These are phyloP conservation scores for Branchellion lobata DNA, from an alignment of 2,888 invertebrate species.

Conservation along the genomic window DNA sequence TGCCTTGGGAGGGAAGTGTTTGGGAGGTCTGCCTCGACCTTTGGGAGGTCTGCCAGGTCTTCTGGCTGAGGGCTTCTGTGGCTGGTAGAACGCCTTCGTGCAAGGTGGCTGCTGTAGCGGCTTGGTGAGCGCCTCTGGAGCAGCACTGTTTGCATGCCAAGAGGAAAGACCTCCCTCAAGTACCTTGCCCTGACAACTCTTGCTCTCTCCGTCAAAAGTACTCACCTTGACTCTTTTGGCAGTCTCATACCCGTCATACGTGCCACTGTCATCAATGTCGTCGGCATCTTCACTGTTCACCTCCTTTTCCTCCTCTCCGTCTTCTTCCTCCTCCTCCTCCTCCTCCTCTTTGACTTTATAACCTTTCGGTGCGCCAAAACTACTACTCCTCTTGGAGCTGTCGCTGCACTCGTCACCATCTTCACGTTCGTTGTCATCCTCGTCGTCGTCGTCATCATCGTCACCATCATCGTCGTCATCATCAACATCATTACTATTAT, in stretches of 20 bases:
- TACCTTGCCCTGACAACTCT: too few species aligned
- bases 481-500: not conserved
- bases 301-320: too few species aligned
- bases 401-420: not conserved
- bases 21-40: not conserved
- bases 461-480: constrained; percentile 11
- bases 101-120: too few species aligned
- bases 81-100: not conserved
- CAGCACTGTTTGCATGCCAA: not conserved
- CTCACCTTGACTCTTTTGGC: too few species aligned
- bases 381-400: not conserved
- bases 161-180: too few species aligned
- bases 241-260: not conserved
- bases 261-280: not conserved
- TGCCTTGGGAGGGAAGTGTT: not conserved
- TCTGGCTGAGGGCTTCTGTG: not conserved
- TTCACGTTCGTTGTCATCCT: not conserved
- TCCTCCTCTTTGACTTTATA: not conserved
- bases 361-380: not conserved
- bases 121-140: not conserved
- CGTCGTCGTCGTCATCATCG: not conserved
- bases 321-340: too few species aligned
- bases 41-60: constrained; percentile 14
- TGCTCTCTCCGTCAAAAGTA: too few species aligned
- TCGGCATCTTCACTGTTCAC: not conserved